phyloP scores from a whole-genome alignment of 2,888 invertebrate species.

The Dicyrtoma fusca region DNA sequence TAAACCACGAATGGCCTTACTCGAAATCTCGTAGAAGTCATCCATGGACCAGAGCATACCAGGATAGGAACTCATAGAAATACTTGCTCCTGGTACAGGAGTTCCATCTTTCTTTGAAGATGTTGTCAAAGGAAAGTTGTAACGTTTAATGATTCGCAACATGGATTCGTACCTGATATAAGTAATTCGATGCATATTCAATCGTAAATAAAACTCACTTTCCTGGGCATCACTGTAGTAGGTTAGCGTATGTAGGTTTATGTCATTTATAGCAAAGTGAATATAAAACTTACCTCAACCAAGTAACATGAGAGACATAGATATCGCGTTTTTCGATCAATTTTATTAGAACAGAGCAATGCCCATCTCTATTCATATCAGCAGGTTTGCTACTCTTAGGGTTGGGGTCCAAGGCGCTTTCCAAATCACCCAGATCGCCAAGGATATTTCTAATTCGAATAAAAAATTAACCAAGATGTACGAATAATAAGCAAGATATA shows the following conservation, averaged over 20 bases:
- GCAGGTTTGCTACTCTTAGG: slow-evolving; percentile 25
- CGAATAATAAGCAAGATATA: neutral
- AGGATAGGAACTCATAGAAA: slow-evolving; percentile 82
- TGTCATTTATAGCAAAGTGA: neutral
- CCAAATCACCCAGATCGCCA: slow-evolving; percentile 75
- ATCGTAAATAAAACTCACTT: no score
- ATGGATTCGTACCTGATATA: slow-evolving; percentile 72
- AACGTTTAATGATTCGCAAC: slow-evolving; percentile 81
- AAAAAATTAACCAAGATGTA: neutral
- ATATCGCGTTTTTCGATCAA: slow-evolving; percentile 66
- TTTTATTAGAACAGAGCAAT: slow-evolving; percentile 71
- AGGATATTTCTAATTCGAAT: slow-evolving; percentile 72
- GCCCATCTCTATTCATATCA: slow-evolving; percentile 61
- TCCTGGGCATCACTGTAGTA: no score
- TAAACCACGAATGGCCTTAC: no score
- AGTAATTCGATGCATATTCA: neutral
- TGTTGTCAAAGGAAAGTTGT: slow-evolving; percentile 75
- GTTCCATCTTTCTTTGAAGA: slow-evolving; percentile 62
- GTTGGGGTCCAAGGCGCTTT: slow-evolving; percentile 57
- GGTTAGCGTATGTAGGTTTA: no score
- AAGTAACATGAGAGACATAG: slow-evolving; percentile 79
- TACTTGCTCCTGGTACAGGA: slow-evolving; percentile 69
- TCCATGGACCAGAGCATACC: slow-evolving; percentile 80
- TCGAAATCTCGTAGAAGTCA: slow-evolving; percentile 75
- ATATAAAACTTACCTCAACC: slow-evolving; percentile 66